These are phyloP conservation scores for Anser cygnoides DNA, from an alignment of 2,113 vertebrate species.

Conservation along the genomic window DNA sequence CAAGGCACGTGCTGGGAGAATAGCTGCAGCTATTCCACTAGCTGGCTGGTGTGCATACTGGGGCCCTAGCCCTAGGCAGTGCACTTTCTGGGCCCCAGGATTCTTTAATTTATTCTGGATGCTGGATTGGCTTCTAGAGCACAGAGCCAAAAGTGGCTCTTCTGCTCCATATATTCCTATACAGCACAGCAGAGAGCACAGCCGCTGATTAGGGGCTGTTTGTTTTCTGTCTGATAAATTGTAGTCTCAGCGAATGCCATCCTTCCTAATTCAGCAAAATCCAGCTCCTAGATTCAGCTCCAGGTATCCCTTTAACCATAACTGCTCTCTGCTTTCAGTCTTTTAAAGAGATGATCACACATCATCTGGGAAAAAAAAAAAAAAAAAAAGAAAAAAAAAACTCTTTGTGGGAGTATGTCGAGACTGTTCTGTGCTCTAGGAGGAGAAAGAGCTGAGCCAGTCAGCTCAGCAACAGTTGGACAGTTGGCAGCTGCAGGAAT, in stretches of 20 bases:
- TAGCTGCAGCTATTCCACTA: not conserved
- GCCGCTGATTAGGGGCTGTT: not conserved
- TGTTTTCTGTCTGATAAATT: not conserved
- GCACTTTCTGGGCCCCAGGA: not conserved
- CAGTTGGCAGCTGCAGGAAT: not conserved
- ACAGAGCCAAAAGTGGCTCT: not conserved
- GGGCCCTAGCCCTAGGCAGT: fast-evolving
- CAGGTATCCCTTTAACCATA: not conserved
- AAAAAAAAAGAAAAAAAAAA: not conserved
- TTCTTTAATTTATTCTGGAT: not conserved
- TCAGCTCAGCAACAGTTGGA: not conserved
- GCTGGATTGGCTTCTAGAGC: not conserved
- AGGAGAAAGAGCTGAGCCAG: not conserved
- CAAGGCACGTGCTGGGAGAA: not conserved
- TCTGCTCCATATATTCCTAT: not conserved
- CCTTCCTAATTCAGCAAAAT: not conserved
- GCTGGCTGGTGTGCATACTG: not conserved
- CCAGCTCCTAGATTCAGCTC: not conserved
- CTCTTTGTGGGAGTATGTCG: not conserved
- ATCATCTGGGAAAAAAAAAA: not conserved
- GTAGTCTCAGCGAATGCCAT: not conserved
- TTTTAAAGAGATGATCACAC: not conserved
- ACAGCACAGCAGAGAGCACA: not conserved
- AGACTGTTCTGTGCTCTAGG: not conserved
- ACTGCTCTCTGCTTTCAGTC: not conserved